A percentile compares a stretch with the other conserved stretches of the same genome.
phyloP scores from a whole-genome alignment of 2,113 vertebrate genomes.

The Tetrax tetrax region DNA sequence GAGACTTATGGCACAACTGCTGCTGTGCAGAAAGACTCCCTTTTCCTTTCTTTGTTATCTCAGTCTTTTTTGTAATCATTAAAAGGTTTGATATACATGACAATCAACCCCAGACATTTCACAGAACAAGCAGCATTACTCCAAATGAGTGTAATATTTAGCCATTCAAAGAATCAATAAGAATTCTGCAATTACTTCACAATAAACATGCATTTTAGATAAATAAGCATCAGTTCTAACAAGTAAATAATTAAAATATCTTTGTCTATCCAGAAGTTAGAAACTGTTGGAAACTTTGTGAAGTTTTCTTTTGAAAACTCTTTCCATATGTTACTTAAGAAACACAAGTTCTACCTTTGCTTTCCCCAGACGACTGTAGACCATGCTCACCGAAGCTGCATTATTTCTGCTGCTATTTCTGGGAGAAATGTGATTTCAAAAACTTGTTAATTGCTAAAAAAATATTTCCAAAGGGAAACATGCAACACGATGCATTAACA shows the following conservation, averaged over 20 bases:
- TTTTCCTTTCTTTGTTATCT: neutral
- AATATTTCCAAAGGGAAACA: constrained; percentile 20
- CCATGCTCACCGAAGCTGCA: neutral
- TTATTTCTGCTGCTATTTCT: neutral
- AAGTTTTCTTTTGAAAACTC: neutral
- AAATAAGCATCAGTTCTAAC: neutral
- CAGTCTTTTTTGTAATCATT: neutral
- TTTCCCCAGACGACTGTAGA: neutral
- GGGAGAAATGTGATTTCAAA: constrained; percentile 37
- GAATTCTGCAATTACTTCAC: neutral
- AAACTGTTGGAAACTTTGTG: neutral
- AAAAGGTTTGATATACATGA: neutral
- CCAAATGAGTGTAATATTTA: neutral
- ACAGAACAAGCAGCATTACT: neutral
- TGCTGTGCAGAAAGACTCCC: neutral
- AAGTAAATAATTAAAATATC: neutral
- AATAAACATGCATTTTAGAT: neutral
- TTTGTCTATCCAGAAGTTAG: neutral
- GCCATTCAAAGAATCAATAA: neutral
- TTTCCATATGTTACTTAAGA: neutral
- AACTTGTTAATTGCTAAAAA: constrained; percentile 47
- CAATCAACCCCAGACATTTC: neutral
- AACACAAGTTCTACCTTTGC: neutral
- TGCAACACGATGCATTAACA: neutral
- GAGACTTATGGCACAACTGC: neutral